Percentiles rank a stretch among this genome's conserved stretches.
phyloP scores from a whole-genome alignment of 2,888 invertebrate genomes.

The Trilocha varians region DNA sequence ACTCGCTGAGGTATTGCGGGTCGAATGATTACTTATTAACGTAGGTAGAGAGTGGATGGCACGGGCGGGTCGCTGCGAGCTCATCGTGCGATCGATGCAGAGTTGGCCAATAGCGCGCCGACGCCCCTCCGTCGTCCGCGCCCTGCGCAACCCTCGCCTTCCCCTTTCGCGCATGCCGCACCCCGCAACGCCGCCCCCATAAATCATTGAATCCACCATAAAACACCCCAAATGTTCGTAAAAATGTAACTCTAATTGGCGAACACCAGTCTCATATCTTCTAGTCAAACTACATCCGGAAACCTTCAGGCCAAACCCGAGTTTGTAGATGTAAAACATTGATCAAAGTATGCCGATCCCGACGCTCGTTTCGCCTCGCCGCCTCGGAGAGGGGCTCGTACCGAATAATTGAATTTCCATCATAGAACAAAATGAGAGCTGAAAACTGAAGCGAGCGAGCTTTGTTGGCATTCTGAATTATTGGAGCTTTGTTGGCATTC shows the following conservation, averaged over 20 bases:
- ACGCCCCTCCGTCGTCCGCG: constrained; percentile 52
- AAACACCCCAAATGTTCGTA: constrained; percentile 70
- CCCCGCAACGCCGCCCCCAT: constrained; percentile 67
- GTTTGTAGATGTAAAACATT: constrained; percentile 56
- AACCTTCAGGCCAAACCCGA: constrained; percentile 35
- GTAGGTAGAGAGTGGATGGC: constrained; percentile 70
- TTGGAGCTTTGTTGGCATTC: constrained; percentile 67
- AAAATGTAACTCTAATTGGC: constrained; percentile 71
- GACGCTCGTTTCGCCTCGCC: constrained; percentile 39
- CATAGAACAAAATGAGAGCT: constrained; percentile 69
- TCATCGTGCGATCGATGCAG: constrained; percentile 69
- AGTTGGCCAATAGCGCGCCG: constrained; percentile 68
- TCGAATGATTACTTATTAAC: constrained; percentile 74
- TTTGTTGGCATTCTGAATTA: constrained; percentile 67
- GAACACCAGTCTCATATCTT: constrained; percentile 60
- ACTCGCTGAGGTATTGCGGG: constrained; percentile 68
- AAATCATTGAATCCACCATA: constrained; percentile 72
- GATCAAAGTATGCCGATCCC: constrained; percentile 53
- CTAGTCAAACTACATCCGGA: constrained; percentile 47
- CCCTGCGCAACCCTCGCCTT: constrained; percentile 58
- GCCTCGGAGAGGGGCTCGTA: constrained; percentile 46
- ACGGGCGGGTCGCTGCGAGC: constrained; percentile 65
- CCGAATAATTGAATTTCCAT: constrained; percentile 72
- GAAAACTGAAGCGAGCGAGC: constrained; percentile 67
- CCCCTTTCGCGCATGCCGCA: constrained; percentile 41